Base-by-base conservation (phyloP, 1,140 invertebrate genomes). In the Heliothis virescens region DNA sequence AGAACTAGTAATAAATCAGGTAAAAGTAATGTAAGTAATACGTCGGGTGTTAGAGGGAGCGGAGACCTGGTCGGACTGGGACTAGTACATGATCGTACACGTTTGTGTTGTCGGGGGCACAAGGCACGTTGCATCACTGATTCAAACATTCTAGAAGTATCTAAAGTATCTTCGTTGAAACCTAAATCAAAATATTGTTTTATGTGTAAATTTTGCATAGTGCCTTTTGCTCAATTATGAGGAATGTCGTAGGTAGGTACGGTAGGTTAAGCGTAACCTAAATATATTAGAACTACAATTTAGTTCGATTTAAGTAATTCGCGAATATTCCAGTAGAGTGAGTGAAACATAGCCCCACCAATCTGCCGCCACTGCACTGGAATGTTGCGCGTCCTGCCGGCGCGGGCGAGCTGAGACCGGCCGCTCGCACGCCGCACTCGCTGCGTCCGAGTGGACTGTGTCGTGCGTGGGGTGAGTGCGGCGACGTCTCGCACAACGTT, bases 161-260 rank as follows among this genome's bases (percentile, higher is more conserved):
- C 26, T 26, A 65, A 76, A 65, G 59, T 26, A 29, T 75, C 86
- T 81, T 85, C 62, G 83, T 87, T 85, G 88, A 86, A 84, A 76
- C 86, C 79, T 82, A 87, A 89, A 89, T 89, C 81, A 83, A 87
- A 89, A 89, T 89, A 86, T 85, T 79, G 81, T 71, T 87, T 85
- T 57, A 82, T 85, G 83, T 85, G 75, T 82, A 87, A 86, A 53
- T 47, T 65, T 86, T 91, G 88, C 90, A 90, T 89, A 91, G 92
- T 92, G 92, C 91, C 91, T 92, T 91, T 90, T 90, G 91, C 90
- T 93, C 87, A 90, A 87, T 87, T 84, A 84, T 78, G 60, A 65
- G 78, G 59, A 79, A 79, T 81, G 62, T 76, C 76, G 69, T 80
- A 80, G 73, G 69, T 85, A 85, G 60, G 75, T 85, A 85, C 79